Evolutionary conservation across 2,113 vertebrate genomes (phyloP).

Genomic region (Falco punctatus): DNA sequence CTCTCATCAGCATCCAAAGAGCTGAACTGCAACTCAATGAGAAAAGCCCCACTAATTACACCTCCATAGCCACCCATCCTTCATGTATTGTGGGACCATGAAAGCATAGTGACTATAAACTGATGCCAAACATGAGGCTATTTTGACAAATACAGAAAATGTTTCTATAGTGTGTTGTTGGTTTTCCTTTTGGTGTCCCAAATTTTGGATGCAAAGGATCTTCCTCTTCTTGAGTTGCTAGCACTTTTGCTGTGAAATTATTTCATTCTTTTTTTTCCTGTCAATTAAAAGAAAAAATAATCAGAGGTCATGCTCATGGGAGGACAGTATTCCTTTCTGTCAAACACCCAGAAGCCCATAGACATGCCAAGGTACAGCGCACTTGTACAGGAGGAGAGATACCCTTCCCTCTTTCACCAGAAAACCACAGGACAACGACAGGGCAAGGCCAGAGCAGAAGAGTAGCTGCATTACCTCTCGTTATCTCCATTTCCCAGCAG

Average conservation of each 20-base stretch:
- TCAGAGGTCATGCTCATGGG: neutral
- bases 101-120: neutral
- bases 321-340: neutral
- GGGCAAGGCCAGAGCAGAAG: neutral
- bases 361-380: neutral
- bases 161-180: neutral
- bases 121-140: neutral
- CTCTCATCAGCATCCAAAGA: neutral
- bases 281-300: neutral
- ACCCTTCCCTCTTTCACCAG: neutral
- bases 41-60: neutral
- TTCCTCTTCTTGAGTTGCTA: neutral
- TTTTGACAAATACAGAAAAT: neutral
- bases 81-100: rapidly evolving
- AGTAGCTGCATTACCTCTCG: neutral
- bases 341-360: neutral
- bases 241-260: neutral
- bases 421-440: neutral
- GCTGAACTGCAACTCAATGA: neutral
- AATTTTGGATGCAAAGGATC: neutral
- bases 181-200: neutral
- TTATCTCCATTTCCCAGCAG: neutral
- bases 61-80: neutral
- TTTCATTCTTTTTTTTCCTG: neutral
- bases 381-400: neutral